Base-by-base conservation (phyloP, 2,113 vertebrate genomes). In the Pampusana beccarii region DNA sequence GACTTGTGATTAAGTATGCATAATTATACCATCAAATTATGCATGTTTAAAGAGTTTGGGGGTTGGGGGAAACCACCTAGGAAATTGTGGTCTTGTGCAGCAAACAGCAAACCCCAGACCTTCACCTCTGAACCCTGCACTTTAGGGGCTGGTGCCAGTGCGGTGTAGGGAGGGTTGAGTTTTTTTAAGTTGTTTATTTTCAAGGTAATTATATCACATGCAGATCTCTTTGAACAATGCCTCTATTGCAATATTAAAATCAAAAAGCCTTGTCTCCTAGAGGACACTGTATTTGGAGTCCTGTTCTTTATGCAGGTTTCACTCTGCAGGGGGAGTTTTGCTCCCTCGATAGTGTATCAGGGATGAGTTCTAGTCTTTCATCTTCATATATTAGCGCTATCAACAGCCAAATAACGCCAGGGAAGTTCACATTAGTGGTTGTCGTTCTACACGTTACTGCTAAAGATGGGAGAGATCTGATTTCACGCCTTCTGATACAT, bases 101-200 rank as follows among this genome's bases (percentile, higher is more conserved):
- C 23, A 53, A 46, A 42, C 7, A 34, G 26, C 16, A 83, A 69
- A 36, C 54, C 26, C 15, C n/a, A 73, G 44, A 13, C 9, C 10
- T 28, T 61, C 16, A 51, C 1, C 17, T n/a, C n/a, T 24, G 7
- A 48, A 77, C 33, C 6, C 3, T 24, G 1, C 1, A 5, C 6
- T 4, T 51, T 28, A n/a, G 33, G 40, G 20, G 6, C n/a, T 36
- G 33, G 12, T 33, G 34, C 31, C 0, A 0, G 23, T 23, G 28
- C 40, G 26, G 13, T 33, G 10, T 13, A 4, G 1, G 6, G 10
- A 12, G 5, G 28, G 29, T 26, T 64, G 13, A 9, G 7, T 31
- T 21, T 29, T 5, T 20, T 40, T 29, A 4, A 48, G 11, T 16
- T 85, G 25, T 54, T 85, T 48, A 19, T 81, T 79, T 94, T 69